phyloP scores from a whole-genome alignment of 2,113 vertebrate species.

The Canis aureus region DNA sequence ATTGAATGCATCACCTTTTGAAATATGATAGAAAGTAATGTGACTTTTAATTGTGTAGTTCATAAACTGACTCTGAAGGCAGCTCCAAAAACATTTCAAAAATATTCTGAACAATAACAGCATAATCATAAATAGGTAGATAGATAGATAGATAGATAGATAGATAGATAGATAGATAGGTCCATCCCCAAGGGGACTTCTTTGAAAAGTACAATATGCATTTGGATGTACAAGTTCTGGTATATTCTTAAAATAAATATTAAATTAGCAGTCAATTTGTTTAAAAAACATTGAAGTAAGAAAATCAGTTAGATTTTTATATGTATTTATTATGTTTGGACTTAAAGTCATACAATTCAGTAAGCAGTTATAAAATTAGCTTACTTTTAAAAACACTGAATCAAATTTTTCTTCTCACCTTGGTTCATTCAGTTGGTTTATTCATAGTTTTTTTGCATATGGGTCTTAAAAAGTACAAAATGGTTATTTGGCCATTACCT shows the following conservation, averaged over 20 bases:
- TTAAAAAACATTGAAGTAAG: slow-evolving; percentile 17
- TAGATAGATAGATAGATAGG: not conserved
- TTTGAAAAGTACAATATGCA: slow-evolving; percentile 5
- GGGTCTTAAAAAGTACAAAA: not conserved
- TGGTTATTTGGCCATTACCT: slow-evolving; percentile 34
- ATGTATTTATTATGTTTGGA: slow-evolving; percentile 22
- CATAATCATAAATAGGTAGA: not conserved
- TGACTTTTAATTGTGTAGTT: slow-evolving; percentile 55
- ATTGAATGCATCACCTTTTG: slow-evolving; percentile 16
- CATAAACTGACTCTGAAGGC: slow-evolving; percentile 70
- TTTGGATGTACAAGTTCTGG: slow-evolving; percentile 18
- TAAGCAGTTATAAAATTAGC: not conserved
- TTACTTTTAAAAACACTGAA: slow-evolving; percentile 53
- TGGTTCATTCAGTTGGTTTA: not conserved
- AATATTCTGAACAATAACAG: slow-evolving; percentile 44
- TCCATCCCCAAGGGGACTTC: not conserved
- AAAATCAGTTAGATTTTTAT: not conserved
- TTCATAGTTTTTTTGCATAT: slow-evolving; percentile 17
- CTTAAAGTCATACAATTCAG: not conserved
- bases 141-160: not conserved
- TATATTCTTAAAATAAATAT: slow-evolving; percentile 49
- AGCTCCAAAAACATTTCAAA: slow-evolving; percentile 68
- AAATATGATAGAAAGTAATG: slow-evolving; percentile 51
- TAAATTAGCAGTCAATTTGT: slow-evolving; percentile 46
- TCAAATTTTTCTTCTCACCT: not conserved